Percentiles rank a stretch among this genome's conserved stretches.
Conservation (phyloP, 2,113 vertebrate species). For the Tringa solitaria region DNA sequence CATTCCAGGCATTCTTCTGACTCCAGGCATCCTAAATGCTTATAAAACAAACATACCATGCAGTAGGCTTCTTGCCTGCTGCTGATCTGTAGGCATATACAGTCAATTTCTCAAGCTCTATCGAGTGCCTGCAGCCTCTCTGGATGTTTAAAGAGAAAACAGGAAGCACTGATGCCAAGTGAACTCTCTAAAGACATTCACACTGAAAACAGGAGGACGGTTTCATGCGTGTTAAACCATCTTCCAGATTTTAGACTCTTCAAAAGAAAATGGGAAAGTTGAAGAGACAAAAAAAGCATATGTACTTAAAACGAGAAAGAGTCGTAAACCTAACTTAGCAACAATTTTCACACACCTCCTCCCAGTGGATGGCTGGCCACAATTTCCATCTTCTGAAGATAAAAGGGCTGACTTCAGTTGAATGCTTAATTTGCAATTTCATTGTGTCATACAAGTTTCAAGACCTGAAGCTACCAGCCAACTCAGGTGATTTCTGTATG, state of each 20-base stretch:
- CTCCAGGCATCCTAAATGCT: background rate
- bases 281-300: background rate
- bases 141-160: background rate
- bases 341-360: background rate
- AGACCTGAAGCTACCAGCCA: background rate
- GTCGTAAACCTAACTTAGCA: background rate
- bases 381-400: background rate
- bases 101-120: background rate
- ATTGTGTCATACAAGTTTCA: background rate
- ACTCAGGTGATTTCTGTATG: background rate
- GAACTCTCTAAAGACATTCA: background rate
- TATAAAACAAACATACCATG: background rate
- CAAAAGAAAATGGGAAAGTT: background rate
- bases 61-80: background rate
- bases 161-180: background rate
- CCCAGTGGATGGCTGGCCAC: background rate
- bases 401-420: background rate
- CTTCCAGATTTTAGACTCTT: background rate
- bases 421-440: background rate
- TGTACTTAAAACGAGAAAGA: background rate
- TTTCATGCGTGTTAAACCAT: background rate
- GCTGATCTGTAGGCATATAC: background rate
- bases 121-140: background rate
- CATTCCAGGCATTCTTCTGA: background rate
- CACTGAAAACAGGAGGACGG: background rate